Base-by-base conservation (phyloP, 2,888 invertebrate species). In the Palloptera scutellata region DNA sequence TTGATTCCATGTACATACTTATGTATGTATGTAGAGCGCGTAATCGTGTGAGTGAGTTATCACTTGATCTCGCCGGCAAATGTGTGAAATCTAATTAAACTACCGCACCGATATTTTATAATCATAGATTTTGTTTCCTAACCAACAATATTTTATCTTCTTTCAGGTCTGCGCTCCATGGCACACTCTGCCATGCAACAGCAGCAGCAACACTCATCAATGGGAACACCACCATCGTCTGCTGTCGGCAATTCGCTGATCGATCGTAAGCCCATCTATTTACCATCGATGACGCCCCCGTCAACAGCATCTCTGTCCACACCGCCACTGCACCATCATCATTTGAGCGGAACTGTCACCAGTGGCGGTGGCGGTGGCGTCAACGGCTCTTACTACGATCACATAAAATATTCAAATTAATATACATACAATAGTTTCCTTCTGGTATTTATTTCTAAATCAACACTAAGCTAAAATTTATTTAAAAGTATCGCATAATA, bases 251-350 rank as follows among this genome's bases (percentile, higher is more conserved):
- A 76, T 57, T 76, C 76, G 41, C 76, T 82, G 43, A 77, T 84
- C 64, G 84, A 84, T 71, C 79, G 81, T n/a, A 83, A 84, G 74
- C 78, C 83, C 52, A 78, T 78, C 62, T 84, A 81, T 73, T 76
- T 82, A 72, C 76, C 81, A 61, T 75, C 84, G 54, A 74, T 80
- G 72, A 81, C 81, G 52, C 81, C 83, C 69, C 77, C 81, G 15
- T 76, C 81, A 12, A 74, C 81, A 12, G 77, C 77, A 3, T 69
- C 79, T 58, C 76, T 78, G 67, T 73, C 77, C 58, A 74, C 79
- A 51, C 73, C 79, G 40, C 76, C 76, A 11, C 69, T 76, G 51
- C 79, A 79, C 71, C 75, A 72, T 11, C 74, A 71, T 19, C 68
- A 68, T 54, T 70, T 74, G 64, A 70, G 70, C 48, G 67, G 68